Conservation (phyloP, 2,888 invertebrate genomes). For the Monoplex corrugatus region DNA sequence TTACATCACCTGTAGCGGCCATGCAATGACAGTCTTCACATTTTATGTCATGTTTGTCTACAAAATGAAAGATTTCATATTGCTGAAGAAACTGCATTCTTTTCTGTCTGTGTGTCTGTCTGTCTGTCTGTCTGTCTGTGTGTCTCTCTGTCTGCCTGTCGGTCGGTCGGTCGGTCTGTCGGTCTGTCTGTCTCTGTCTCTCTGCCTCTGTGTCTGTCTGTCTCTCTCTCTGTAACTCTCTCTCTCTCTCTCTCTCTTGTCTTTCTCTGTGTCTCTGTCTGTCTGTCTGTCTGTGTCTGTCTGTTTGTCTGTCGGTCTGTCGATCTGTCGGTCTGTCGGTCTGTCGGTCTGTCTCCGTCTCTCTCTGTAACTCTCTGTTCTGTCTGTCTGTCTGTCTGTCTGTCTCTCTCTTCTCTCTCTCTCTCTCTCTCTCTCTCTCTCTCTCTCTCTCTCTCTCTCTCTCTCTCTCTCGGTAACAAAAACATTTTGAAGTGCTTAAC, state of each 20-base stretch:
- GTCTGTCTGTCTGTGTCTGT: background rate
- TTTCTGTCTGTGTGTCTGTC: constrained; percentile 11
- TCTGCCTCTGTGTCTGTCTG: background rate
- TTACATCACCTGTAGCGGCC: too few relatives aligned
- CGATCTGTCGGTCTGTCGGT: too few relatives aligned
- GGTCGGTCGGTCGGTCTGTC: background rate
- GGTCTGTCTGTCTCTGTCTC: background rate
- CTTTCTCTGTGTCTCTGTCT: background rate
- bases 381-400: too few relatives aligned
- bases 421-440: background rate
- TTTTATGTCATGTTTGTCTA: background rate
- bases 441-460: background rate
- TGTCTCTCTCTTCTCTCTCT: background rate
- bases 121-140: background rate
- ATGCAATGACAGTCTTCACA: too few relatives aligned
- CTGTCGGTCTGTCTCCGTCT: too few relatives aligned
- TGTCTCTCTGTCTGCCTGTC: background rate
- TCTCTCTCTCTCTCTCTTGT: background rate
- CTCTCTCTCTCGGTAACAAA: too few relatives aligned
- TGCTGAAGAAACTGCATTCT: background rate
- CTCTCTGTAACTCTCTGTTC: too few relatives aligned
- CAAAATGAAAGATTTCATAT: too few relatives aligned
- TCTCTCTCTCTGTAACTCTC: background rate
- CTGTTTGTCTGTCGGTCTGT: too few relatives aligned
- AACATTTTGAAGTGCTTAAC: too few relatives aligned